These are phyloP conservation scores for Chaetura pelagica DNA, from an alignment of 2,113 vertebrate species.

Conservation along the genomic window DNA sequence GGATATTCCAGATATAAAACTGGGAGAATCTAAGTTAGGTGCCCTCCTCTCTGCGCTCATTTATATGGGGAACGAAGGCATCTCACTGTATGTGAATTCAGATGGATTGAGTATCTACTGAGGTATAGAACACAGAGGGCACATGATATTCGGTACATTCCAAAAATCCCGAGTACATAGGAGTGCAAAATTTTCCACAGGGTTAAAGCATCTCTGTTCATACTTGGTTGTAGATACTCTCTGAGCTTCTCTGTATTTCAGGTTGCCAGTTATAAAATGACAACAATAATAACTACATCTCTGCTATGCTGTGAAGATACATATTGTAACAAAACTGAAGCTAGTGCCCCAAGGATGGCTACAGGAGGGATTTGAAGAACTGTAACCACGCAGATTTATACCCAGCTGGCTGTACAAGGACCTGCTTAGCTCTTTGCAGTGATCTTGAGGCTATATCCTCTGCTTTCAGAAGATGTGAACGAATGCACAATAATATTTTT, in stretches of 20 bases:
- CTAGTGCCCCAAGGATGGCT: background rate
- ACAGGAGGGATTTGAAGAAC: fast-evolving
- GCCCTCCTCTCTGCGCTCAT: background rate
- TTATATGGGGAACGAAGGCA: background rate
- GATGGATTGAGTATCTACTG: background rate
- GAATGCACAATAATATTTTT: background rate
- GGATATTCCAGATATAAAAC: slow-evolving; percentile 24
- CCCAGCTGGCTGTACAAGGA: background rate
- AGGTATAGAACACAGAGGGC: background rate
- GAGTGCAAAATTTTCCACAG: background rate
- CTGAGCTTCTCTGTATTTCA: background rate
- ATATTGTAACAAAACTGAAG: fast-evolving
- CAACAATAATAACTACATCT: background rate
- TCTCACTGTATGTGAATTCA: background rate
- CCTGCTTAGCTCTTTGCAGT: background rate
- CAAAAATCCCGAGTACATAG: background rate
- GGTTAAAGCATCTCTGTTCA: background rate
- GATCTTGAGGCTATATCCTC: background rate
- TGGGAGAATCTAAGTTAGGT: background rate
- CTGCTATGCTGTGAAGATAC: background rate
- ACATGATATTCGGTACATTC: fast-evolving
- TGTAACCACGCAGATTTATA: background rate
- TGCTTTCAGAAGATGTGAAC: background rate
- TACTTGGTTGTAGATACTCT: background rate
- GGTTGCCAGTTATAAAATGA: background rate